These are phyloP conservation scores for Romanogobio albipinnatus DNA, from an alignment of 2,113 vertebrate genomes.

Conservation along the genomic window DNA sequence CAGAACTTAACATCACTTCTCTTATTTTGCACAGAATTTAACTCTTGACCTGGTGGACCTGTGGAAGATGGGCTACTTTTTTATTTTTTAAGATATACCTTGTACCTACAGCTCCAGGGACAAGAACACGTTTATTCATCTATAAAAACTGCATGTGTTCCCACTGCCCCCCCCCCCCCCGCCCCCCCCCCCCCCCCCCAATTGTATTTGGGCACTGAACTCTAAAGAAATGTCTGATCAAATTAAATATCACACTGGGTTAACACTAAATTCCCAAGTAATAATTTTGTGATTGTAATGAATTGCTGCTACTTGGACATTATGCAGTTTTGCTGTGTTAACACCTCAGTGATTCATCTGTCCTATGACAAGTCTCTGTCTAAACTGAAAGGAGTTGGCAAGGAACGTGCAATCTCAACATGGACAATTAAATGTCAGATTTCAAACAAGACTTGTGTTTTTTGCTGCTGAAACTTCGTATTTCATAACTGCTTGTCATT, in stretches of 20 bases:
- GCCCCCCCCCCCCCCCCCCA: no score
- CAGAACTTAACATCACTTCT: neutral
- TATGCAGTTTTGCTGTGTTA: constrained; percentile 26
- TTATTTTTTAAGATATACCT: constrained; percentile 56
- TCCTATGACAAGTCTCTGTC: constrained; percentile 47
- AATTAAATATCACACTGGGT: constrained; percentile 53
- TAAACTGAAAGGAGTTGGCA: no score
- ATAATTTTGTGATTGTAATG: constrained; percentile 49
- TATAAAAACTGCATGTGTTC: constrained; percentile 65
- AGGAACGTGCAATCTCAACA: constrained; percentile 48
- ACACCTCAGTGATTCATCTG: constrained; percentile 38
- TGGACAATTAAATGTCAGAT: constrained; percentile 66
- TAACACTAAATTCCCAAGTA: constrained; percentile 43
- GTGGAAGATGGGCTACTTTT: constrained; percentile 44
- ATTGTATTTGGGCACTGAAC: constrained; percentile 43
- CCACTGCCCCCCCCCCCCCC: constrained; percentile 38
- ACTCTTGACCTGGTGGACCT: constrained; percentile 5
- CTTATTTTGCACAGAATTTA: neutral
- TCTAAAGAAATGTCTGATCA: constrained; percentile 5
- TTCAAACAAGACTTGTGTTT: constrained; percentile 59
- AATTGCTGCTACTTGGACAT: constrained; percentile 44
- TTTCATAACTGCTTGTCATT: neutral
- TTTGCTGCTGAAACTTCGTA: neutral
- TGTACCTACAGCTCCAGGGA: constrained; percentile 63
- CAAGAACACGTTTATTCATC: constrained; percentile 58